These are phyloP conservation scores for Drosophila merina DNA, from an alignment of 2,888 invertebrate species.

Conservation along the genomic window DNA sequence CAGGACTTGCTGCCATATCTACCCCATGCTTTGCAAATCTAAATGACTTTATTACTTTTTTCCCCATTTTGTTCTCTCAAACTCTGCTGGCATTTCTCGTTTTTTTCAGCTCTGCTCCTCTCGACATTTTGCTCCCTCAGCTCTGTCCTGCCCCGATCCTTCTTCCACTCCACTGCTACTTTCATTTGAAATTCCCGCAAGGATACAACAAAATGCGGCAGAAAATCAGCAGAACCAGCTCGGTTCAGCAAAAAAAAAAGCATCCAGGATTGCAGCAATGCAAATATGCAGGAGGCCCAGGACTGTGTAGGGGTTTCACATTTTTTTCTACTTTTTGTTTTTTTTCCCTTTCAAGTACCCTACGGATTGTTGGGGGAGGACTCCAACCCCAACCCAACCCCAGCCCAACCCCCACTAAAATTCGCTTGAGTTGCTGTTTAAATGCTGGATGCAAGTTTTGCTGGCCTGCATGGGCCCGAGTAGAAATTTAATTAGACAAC, in stretches of 20 bases:
- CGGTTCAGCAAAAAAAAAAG: conserved; percentile 25
- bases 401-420: not conserved
- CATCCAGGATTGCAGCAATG: conserved; percentile 51
- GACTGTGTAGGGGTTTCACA: conserved; percentile 43
- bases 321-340: conserved; percentile 48
- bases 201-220: conserved; percentile 72
- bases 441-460: conserved; percentile 58
- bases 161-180: conserved; percentile 68
- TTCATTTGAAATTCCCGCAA: conserved; percentile 75
- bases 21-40: conserved; percentile 77
- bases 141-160: conserved; percentile 18
- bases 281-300: conserved; percentile 45
- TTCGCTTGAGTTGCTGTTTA: conserved; percentile 63
- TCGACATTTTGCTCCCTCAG: conserved; percentile 46
- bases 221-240: conserved; percentile 58
- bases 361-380: conserved; percentile 34
- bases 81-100: not conserved
- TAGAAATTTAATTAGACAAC: conserved; percentile 78
- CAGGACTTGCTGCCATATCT: conserved; percentile 62
- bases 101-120: conserved; percentile 25
- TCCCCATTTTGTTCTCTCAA: conserved; percentile 39
- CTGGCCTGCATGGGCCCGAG: conserved; percentile 31
- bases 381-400: not conserved
- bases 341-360: conserved; percentile 53
- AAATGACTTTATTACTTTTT: conserved; percentile 78